Evolutionary conservation across 2,888 invertebrate species (phyloP), one percentile per base, ranked within the genome.

Genomic region (Bibio marci): DNA sequence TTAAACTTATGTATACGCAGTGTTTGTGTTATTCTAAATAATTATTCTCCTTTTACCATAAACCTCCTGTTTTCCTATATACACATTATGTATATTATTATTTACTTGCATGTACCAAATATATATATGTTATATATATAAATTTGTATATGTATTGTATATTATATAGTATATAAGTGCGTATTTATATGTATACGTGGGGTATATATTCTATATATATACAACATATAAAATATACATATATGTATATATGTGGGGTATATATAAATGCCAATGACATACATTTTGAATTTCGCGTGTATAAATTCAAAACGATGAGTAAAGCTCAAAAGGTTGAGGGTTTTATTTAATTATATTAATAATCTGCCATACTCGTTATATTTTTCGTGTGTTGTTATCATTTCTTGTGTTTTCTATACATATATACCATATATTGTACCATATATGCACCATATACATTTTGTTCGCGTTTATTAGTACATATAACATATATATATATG

Each of bases 341-440:
- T 33, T 33, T 33, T 33, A 33, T 33, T 33, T 33, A 33, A 33
- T 33, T 33, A 33, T 33, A 33, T 33, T 33, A 33, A 33, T 33
- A 33, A 33, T 19, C 33, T 33, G 33, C 19, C n/a, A 33, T 33
- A 33, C 19, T 18, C 33, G 19, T 33, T 33, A 33, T 33, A 33
- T 33, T 18, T 18, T 33, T 12, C 33, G 19, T 33, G 33, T 33
- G 17, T 18, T 33, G 19, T 12, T 33, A 19, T 33, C 17, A 33
- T 33, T 17, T 14, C 17, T 33, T 17, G 17, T 12, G 18, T 18
- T 30, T 30, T 12, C 30, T 14, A 30, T 30, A 14, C 13, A 30
- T 30, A 30, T 30, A 30, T 13, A 13, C 12, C 12, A 30, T 13
- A 14, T 30, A 30, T 30, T 12, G 13, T 30, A 12, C 13, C 30